phyloP scores from a whole-genome alignment of 2,797 vertebrate species.

The Aphelocoma californica region DNA sequence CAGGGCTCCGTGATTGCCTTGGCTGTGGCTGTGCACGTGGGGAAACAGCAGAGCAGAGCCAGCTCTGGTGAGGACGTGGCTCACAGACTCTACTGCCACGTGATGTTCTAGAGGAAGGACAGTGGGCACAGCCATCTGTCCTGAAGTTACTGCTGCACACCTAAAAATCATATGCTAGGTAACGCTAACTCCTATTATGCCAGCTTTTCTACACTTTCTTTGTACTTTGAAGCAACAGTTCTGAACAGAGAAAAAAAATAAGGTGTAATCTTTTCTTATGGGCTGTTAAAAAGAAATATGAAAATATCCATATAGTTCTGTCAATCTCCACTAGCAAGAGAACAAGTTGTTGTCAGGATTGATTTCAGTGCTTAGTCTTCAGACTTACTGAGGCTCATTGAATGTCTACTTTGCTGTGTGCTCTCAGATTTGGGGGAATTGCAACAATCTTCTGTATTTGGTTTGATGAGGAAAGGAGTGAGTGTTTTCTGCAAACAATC shows the following conservation, averaged over 20 bases:
- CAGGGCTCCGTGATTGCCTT: background rate
- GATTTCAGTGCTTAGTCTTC: background rate
- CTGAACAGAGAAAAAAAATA: background rate
- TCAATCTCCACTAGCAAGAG: background rate
- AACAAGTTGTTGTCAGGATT: background rate
- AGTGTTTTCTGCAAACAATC: background rate
- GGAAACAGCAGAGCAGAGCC: slow-evolving; percentile 11
- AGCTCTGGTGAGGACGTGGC: background rate
- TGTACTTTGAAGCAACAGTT: background rate
- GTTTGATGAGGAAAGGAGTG: background rate
- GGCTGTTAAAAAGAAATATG: background rate
- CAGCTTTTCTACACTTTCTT: background rate
- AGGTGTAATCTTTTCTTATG: background rate
- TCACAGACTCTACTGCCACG: rapidly evolving
- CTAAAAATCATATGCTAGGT: rapidly evolving
- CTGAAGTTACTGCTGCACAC: background rate
- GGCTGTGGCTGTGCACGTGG: background rate
- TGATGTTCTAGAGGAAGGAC: background rate
- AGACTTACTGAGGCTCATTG: background rate
- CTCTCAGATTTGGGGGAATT: background rate
- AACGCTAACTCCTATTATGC: background rate
- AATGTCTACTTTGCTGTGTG: background rate
- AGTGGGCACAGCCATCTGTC: background rate
- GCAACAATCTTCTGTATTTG: background rate
- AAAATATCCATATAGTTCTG: background rate